Conservation (phyloP, 2,888 invertebrate genomes). For the Tetropium fuscum region DNA sequence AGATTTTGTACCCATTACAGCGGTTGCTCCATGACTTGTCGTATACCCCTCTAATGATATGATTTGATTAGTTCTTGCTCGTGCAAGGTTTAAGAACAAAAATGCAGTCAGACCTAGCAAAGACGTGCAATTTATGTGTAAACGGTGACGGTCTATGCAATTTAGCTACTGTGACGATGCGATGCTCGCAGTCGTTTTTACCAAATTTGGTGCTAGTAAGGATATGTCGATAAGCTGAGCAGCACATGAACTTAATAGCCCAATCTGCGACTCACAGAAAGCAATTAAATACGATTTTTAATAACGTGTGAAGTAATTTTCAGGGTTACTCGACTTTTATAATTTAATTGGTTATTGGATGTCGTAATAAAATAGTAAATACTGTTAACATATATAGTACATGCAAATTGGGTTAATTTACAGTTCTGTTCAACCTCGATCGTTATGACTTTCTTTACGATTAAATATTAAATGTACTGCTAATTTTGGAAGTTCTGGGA, state of each 20-base stretch:
- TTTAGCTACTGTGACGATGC: constrained; percentile 8
- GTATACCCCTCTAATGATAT: background rate
- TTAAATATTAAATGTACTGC: background rate
- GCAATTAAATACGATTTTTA: background rate
- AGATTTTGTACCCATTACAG: constrained; percentile 18
- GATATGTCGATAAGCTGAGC: constrained; percentile 9
- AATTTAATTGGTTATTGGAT: constrained; percentile 1
- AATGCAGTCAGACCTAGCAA: constrained; percentile 2
- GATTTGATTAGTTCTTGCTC: background rate
- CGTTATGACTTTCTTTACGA: background rate
- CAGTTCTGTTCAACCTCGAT: constrained; percentile 1
- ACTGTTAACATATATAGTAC: background rate
- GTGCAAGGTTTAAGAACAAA: constrained; percentile 9
- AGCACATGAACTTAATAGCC: constrained; percentile 5
- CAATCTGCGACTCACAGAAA: constrained; percentile 1
- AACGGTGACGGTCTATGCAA: background rate
- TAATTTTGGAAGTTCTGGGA: background rate
- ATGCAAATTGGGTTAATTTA: constrained; percentile 6
- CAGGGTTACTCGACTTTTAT: constrained; percentile 10
- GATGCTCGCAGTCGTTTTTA: constrained; percentile 1
- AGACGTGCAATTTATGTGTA: background rate
- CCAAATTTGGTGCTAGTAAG: constrained; percentile 19
- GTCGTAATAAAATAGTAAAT: background rate
- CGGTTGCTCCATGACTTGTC: background rate
- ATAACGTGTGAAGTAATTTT: constrained; percentile 6